A percentile compares a stretch with the other conserved stretches of the same genome.
Conservation (phyloP, 2,888 invertebrate genomes). For the Andrena trimmerana region DNA sequence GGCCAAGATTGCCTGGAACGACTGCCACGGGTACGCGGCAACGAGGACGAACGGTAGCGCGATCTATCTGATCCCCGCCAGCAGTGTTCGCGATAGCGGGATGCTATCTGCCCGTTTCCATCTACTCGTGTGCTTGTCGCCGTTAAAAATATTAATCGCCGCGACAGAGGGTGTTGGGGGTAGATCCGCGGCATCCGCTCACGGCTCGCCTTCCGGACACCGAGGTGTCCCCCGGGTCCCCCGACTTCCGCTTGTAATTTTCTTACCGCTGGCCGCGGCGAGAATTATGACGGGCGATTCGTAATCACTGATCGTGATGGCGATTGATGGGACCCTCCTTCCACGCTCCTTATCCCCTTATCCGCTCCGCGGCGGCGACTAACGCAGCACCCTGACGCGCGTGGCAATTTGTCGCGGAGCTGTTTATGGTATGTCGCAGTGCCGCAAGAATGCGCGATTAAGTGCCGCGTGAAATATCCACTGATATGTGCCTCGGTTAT, state of each 20-base stretch:
- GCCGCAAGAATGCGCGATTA: slow-evolving; percentile 8
- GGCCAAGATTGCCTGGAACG: slow-evolving; percentile 20
- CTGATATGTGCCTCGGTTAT: slow-evolving; percentile 19
- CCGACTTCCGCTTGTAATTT: slow-evolving; percentile 48
- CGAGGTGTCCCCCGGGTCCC: slow-evolving; percentile 24
- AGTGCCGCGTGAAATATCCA: background rate
- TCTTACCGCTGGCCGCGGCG: slow-evolving; percentile 28
- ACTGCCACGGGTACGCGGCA: slow-evolving; percentile 44
- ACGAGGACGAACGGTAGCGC: slow-evolving; percentile 63
- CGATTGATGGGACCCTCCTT: slow-evolving; percentile 31
- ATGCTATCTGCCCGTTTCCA: slow-evolving; percentile 55
- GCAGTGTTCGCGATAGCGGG: slow-evolving; percentile 59
- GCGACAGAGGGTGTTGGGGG: slow-evolving; percentile 33
- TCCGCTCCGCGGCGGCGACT: slow-evolving; percentile 23
- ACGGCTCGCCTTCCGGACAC: slow-evolving; percentile 30
- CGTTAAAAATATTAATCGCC: slow-evolving; percentile 73
- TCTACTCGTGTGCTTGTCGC: slow-evolving; percentile 50
- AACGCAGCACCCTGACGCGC: slow-evolving; percentile 38
- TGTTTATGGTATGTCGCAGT: slow-evolving; percentile 4
- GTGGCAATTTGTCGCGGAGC: slow-evolving; percentile 39
- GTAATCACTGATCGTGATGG: slow-evolving; percentile 52
- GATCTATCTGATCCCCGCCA: slow-evolving; percentile 66
- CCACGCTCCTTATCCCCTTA: background rate
- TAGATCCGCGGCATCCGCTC: slow-evolving; percentile 61
- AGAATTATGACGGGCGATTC: slow-evolving; percentile 49